Evolutionary conservation across 2,888 invertebrate species (phyloP), one percentile per base, ranked within the genome.

Genomic region (Thymelicus lineola): DNA sequence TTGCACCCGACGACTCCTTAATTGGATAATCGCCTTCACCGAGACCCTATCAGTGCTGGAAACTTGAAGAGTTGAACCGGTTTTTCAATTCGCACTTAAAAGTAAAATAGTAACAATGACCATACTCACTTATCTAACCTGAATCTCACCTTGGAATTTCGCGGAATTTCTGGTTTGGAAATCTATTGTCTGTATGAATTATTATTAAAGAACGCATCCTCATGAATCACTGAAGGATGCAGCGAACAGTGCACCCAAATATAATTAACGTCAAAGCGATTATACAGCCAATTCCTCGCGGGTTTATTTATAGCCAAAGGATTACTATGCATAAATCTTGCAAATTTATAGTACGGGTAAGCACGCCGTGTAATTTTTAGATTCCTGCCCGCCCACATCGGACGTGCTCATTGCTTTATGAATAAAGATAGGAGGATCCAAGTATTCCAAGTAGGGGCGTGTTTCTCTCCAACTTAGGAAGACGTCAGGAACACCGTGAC

Each of bases 21-120:
- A 80, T 81, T 79, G 80, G 80, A 79, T 81, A 80, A 81, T 79
- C 76, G 75, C 74, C 50, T 46, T 42, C 62, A 48, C 58, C 58
- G 63, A 63, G 69, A 58, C 63, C 63, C 62, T 68, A 57, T 62
- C 69, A 48, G 45, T 57, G 62, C 58, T 42, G 63, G 48, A 12
- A 38, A 58, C 58, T 48, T 28, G n/a, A 68, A 55, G 55, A 61
- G 10, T 53, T 17, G 46, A 60, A 36, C 6, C 1, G 28, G 45
- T 10, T 53, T 57, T 28, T 62, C 36, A 42, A 45, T 17, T 28
- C 14, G 20, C 6, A 65, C 10, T 55, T 28, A 0, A 28, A 28
- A 50, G 12, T 12, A 7, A 48, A n/a, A 50, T 17, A 9, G 17
- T 7, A 50, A 50, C 50, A 50, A 50, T 50, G 7, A 28, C 3